Evolutionary conservation across 1,140 invertebrate genomes (phyloP).

Genomic region (roundworm (Caenorhabditis elegans)): DNA sequence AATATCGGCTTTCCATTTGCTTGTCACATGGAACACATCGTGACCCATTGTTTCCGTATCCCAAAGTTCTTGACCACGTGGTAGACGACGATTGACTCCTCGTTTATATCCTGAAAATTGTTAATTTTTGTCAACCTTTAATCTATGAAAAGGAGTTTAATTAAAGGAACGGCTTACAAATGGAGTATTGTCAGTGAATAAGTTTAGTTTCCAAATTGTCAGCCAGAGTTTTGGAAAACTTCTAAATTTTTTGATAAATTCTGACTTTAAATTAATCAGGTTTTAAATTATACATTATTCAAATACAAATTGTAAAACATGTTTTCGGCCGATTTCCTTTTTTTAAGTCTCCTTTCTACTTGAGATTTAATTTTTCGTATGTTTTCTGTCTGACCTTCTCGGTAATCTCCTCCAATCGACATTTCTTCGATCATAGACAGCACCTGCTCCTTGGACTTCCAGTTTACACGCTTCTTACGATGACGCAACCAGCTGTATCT

Average conservation of each 20-base stretch:
- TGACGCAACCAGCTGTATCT: constrained; percentile 55
- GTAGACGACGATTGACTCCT: constrained; percentile 56
- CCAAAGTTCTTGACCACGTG: constrained; percentile 59
- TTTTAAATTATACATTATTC: too few species aligned
- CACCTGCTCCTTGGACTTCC: constrained; percentile 55
- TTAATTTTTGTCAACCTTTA: neutral
- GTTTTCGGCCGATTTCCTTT: too few species aligned
- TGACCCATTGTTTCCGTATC: constrained; percentile 63
- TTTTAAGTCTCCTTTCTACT: too few species aligned
- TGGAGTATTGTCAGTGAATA: too few species aligned
- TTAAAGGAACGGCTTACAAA: too few species aligned
- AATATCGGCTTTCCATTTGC: constrained; percentile 62
- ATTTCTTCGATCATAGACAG: constrained; percentile 62
- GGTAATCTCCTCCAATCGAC: constrained; percentile 60
- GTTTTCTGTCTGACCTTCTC: constrained; percentile 45
- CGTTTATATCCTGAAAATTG: constrained; percentile 51
- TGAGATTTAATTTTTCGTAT: too few species aligned
- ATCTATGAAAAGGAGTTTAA: too few species aligned
- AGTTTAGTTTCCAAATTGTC: too few species aligned
- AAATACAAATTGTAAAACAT: too few species aligned
- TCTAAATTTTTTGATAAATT: too few species aligned
- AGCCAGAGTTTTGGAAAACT: too few species aligned
- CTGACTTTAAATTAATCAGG: too few species aligned
- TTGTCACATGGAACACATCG: constrained; percentile 59
- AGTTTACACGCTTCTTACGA: constrained; percentile 51